These are phyloP conservation scores for Misgurnus anguillicaudatus DNA, from an alignment of 2,113 vertebrate species.

Conservation along the genomic window DNA sequence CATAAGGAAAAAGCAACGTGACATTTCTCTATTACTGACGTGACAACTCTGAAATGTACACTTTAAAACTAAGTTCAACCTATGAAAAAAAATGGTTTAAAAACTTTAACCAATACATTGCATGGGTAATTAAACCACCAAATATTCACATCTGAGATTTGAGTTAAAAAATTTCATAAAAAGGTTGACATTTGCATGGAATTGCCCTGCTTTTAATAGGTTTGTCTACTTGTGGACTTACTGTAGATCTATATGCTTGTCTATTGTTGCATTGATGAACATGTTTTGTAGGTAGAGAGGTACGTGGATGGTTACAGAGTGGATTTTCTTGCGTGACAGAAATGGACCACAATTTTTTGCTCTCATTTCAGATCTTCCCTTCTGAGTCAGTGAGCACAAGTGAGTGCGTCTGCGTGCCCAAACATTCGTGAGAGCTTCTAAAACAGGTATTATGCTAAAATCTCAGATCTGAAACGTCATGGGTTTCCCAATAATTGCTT, in stretches of 20 bases:
- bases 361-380: conserved; percentile 57
- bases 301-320: conserved; percentile 42
- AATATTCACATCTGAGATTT: too few relatives aligned
- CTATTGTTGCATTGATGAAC: not conserved
- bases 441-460: conserved; percentile 52
- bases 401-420: conserved; percentile 19
- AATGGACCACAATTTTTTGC: conserved; percentile 56
- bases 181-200: too few relatives aligned
- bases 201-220: too few relatives aligned
- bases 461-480: conserved; percentile 54
- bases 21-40: too few relatives aligned
- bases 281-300: not conserved
- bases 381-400: conserved; percentile 53
- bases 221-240: not conserved
- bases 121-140: too few relatives aligned
- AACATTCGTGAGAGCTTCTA: conserved; percentile 48
- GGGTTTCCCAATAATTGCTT: conserved; percentile 50
- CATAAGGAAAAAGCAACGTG: too few relatives aligned
- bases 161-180: too few relatives aligned
- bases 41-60: too few relatives aligned
- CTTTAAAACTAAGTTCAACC: too few relatives aligned
- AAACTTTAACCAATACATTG: too few relatives aligned
- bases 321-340: conserved; percentile 55
- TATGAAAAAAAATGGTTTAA: too few relatives aligned
- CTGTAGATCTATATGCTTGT: not conserved